phyloP scores from a whole-genome alignment of 2,797 vertebrate genomes.

The Premnoplex brunnescens region DNA sequence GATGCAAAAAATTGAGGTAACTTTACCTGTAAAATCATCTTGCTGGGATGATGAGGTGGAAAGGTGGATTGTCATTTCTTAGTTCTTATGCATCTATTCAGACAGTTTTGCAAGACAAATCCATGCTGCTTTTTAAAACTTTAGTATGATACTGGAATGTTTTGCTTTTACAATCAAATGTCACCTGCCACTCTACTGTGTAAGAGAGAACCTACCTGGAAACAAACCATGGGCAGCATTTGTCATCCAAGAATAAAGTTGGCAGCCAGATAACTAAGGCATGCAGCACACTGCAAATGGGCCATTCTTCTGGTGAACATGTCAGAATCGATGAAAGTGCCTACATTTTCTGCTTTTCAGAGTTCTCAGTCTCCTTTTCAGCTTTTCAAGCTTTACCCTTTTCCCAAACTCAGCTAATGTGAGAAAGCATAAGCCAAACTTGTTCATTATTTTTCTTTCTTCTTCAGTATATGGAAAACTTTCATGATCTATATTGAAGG shows the following conservation, averaged over 20 bases:
- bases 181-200: not conserved
- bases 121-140: not conserved
- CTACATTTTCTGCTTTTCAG: conserved; percentile 15
- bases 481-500: not conserved
- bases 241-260: conserved; percentile 15
- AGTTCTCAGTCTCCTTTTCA: not conserved
- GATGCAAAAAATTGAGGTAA: not conserved
- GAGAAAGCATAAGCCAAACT: conserved; percentile 19
- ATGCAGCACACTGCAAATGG: not conserved
- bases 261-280: conserved; percentile 20
- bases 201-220: conserved; percentile 1
- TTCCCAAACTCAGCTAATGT: not conserved
- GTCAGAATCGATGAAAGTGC: conserved; percentile 20
- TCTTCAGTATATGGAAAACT: conserved; percentile 26
- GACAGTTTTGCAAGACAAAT: not conserved
- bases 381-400: not conserved
- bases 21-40: not conserved
- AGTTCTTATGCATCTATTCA: not conserved
- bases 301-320: conserved; percentile 40
- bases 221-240: not conserved
- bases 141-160: not conserved
- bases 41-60: not conserved
- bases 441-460: conserved; percentile 9
- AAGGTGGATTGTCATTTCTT: not conserved
- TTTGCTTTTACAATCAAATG: not conserved